phyloP scores from a whole-genome alignment of 1,140 invertebrate genomes.

The Leptinotarsa lineolata region DNA sequence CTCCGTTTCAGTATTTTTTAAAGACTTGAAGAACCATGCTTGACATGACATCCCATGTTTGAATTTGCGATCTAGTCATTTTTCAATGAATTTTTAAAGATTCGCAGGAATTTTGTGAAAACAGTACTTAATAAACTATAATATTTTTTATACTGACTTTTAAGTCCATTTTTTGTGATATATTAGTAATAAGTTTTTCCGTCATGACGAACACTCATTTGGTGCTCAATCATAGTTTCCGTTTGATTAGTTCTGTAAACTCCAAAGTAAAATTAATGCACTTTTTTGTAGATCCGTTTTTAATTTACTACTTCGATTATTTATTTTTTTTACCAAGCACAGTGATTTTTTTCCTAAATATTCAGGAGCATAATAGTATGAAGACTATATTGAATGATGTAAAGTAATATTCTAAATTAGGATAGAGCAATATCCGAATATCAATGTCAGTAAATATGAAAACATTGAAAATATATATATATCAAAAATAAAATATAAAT shows the following conservation, averaged over 20 bases:
- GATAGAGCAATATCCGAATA: not conserved
- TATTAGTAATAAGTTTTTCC: conserved; percentile 21
- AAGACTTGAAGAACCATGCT: no score
- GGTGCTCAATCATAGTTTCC: not conserved
- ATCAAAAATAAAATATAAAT: no score
- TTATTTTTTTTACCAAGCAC: not conserved
- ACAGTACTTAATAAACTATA: conserved; percentile 20
- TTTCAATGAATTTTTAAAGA: not conserved
- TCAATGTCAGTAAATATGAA: not conserved
- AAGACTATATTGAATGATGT: not conserved
- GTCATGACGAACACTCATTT: not conserved
- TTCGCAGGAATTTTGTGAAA: not conserved
- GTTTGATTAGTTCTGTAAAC: not conserved
- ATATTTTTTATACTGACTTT: conserved; percentile 25
- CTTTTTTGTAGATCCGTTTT: no score
- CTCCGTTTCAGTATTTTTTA: no score
- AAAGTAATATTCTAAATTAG: conserved; percentile 4
- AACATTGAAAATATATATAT: no score
- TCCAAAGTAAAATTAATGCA: no score
- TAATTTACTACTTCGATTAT: not conserved
- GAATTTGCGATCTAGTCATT: not conserved
- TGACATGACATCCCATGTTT: no score
- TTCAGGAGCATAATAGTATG: no score
- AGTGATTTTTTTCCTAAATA: not conserved
- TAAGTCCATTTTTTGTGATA: conserved; percentile 18